Percentiles rank a stretch among this genome's conserved stretches.
Evolutionary conservation across 2,113 vertebrate species (phyloP).

Genomic region (Neopipo cinnamomea): DNA sequence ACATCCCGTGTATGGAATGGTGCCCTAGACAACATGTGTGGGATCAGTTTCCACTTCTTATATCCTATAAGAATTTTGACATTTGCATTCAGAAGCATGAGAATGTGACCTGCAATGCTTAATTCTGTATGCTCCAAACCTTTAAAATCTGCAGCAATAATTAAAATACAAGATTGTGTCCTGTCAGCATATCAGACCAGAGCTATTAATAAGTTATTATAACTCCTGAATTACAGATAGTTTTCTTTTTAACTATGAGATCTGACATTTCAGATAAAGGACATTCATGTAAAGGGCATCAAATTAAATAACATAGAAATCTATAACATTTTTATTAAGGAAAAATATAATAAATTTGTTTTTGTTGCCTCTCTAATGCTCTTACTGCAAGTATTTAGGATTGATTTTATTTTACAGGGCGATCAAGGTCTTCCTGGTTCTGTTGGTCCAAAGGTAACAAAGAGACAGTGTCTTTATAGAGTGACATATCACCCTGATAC

Average conservation of each 20-base stretch:
- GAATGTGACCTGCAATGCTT: not conserved
- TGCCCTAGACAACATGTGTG: not conserved
- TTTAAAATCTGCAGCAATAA: not conserved
- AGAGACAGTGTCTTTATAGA: not conserved
- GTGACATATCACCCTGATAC: not conserved
- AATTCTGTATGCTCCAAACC: not conserved
- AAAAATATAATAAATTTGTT: not conserved
- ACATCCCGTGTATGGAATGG: not conserved
- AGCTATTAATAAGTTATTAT: not conserved
- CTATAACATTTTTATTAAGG: not conserved
- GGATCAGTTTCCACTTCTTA: not conserved
- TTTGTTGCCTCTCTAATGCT: not conserved
- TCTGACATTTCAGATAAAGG: not conserved
- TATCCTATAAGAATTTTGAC: not conserved
- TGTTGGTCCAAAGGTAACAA: constrained; percentile 83
- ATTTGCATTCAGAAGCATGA: not conserved
- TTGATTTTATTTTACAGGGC: constrained; percentile 78
- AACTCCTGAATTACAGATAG: not conserved
- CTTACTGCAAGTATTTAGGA: not conserved
- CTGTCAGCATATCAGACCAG: not conserved
- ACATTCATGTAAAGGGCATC: not conserved
- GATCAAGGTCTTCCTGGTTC: constrained; percentile 78
- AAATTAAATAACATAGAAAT: not conserved
- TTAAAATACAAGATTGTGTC: not conserved
- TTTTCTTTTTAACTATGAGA: not conserved